phyloP scores from a whole-genome alignment of 2,888 invertebrate species.

The Eilema sororculum region DNA sequence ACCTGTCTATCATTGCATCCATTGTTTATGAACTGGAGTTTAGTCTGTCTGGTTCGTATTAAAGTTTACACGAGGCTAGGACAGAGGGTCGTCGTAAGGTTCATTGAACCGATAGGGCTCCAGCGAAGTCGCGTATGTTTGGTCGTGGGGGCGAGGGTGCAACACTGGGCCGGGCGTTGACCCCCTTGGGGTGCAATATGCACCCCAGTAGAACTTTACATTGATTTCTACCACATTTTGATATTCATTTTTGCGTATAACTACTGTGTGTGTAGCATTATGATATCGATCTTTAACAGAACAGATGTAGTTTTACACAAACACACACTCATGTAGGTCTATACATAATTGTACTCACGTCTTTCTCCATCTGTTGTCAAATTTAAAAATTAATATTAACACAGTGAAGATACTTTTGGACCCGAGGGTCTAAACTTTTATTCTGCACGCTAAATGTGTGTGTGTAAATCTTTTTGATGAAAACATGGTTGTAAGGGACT shows the following conservation, averaged over 20 bases:
- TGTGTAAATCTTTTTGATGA: slow-evolving; percentile 1
- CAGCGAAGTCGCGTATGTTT: slow-evolving; percentile 68
- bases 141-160: slow-evolving; percentile 68
- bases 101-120: slow-evolving; percentile 82
- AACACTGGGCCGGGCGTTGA: slow-evolving; percentile 81
- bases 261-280: neutral
- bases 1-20: slow-evolving; percentile 33
- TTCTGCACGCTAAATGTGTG: neutral
- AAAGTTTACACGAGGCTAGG: slow-evolving; percentile 67
- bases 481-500: neutral
- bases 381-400: neutral
- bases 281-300: neutral
- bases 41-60: slow-evolving; percentile 58
- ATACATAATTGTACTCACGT: neutral
- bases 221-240: slow-evolving; percentile 61
- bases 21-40: slow-evolving; percentile 54
- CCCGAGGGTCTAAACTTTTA: neutral
- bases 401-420: neutral
- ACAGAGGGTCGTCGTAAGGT: slow-evolving; percentile 70
- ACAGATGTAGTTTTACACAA: neutral
- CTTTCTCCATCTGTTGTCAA: slow-evolving; percentile 1
- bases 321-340: neutral
- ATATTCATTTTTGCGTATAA: neutral
- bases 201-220: slow-evolving; percentile 65
- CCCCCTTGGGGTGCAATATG: slow-evolving; percentile 68